Evolutionary conservation across 2,888 invertebrate genomes (phyloP).

Genomic region (Urechis unicinctus): DNA sequence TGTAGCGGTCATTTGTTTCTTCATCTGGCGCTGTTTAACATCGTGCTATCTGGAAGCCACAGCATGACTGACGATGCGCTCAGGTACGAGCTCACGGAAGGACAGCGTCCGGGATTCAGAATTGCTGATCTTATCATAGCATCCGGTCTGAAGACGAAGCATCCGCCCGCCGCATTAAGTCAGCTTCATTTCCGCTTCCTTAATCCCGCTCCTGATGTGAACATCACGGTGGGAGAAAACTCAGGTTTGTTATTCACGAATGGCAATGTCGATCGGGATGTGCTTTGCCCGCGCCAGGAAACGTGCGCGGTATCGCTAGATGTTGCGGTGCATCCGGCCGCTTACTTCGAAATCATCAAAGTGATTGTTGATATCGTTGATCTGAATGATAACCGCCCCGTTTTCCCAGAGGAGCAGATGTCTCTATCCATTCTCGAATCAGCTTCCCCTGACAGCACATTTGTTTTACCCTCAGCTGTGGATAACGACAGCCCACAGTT

Average conservation of each 20-base stretch:
- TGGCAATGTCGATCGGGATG: not conserved
- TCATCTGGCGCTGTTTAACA: too few species aligned
- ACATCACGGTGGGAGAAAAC: not conserved
- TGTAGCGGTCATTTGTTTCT: too few species aligned
- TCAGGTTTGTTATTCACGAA: not conserved
- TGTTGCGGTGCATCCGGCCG: not conserved
- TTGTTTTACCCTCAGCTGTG: not conserved
- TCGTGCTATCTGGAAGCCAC: too few species aligned
- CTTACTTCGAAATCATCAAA: conserved; percentile 2
- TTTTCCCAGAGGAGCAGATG: not conserved
- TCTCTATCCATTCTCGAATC: not conserved
- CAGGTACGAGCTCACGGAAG: too few species aligned
- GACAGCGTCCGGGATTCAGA: too few species aligned
- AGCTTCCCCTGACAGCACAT: not conserved
- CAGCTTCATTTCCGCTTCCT: conserved; percentile 17
- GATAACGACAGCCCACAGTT: conserved; percentile 1
- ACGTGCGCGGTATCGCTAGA: not conserved
- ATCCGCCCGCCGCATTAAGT: conserved; percentile 1
- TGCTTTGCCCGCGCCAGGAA: not conserved
- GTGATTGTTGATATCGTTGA: not conserved
- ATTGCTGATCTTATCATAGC: too few species aligned
- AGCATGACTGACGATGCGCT: too few species aligned
- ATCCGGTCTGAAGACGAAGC: too few species aligned
- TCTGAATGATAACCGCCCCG: not conserved
- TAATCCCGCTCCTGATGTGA: conserved; percentile 6